Evolutionary conservation across 2,888 invertebrate species (phyloP).

Genomic region (Nephrotoma guestfalica): DNA sequence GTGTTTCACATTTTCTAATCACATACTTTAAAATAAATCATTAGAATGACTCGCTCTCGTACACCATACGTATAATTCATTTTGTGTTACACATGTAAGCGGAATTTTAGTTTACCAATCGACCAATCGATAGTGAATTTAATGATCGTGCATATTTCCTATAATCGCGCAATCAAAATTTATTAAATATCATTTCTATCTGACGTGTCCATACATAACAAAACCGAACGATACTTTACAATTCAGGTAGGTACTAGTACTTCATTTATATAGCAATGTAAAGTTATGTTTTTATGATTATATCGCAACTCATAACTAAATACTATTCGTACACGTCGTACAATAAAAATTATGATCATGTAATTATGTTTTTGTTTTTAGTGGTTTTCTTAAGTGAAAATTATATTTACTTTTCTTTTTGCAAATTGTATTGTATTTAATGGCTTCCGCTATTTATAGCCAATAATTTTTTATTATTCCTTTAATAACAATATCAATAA

Average conservation of each 20-base stretch:
- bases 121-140: too few species aligned
- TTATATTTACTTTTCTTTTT: neutral
- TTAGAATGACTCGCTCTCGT: too few species aligned
- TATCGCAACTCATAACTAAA: neutral
- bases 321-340: neutral
- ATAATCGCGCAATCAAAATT: too few species aligned
- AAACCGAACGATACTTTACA: neutral
- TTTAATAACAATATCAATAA: neutral
- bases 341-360: neutral
- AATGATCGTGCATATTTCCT: too few species aligned
- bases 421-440: neutral
- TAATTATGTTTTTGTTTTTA: neutral
- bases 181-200: neutral
- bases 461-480: neutral
- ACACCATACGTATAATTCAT: too few species aligned
- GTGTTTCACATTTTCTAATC: too few species aligned
- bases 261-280: too few species aligned
- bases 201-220: neutral
- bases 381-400: neutral
- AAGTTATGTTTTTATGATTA: neutral
- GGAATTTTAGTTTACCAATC: too few species aligned
- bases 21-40: too few species aligned
- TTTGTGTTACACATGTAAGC: too few species aligned
- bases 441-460: neutral
- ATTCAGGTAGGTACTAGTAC: neutral